Percentiles rank a stretch among this genome's conserved stretches.
These are phyloP conservation scores for Meloidogyne exigua DNA, from an alignment of 1,140 invertebrate genomes.

Conservation along the genomic window DNA sequence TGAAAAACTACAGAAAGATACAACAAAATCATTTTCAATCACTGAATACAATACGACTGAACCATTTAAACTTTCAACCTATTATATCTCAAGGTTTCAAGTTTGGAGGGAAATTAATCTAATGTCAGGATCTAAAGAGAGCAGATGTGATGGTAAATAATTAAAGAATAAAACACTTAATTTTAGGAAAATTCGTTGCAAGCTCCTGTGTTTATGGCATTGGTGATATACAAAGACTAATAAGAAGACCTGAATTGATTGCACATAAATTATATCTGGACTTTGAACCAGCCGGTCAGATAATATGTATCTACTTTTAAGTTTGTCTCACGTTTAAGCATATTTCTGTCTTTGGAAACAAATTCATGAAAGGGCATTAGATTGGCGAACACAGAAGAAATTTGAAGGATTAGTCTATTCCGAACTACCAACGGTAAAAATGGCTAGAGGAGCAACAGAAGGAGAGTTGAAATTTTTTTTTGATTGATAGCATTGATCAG, in stretches of 20 bases:
- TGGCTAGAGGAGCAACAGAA: slow-evolving; percentile 21
- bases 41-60: slow-evolving; percentile 4
- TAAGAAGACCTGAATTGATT: slow-evolving; percentile 49
- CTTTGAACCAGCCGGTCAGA: slow-evolving; percentile 43
- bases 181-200: slow-evolving; percentile 40
- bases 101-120: slow-evolving; percentile 30
- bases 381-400: slow-evolving; percentile 18
- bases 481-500: not conserved
- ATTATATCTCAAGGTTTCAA: slow-evolving; percentile 44
- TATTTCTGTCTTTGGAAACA: slow-evolving; percentile 35
- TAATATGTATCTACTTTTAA: not conserved
- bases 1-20: not conserved
- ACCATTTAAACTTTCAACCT: slow-evolving; percentile 32
- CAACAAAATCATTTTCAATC: not conserved
- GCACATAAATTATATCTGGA: slow-evolving; percentile 58
- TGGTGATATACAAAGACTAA: slow-evolving; percentile 43
- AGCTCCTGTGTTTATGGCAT: slow-evolving; percentile 56
- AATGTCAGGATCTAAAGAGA: not conserved
- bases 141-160: not conserved
- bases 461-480: slow-evolving; percentile 30
- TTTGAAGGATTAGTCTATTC: slow-evolving; percentile 32
- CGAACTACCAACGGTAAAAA: slow-evolving; percentile 36
- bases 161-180: not conserved
- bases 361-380: slow-evolving; percentile 41
- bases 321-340: not conserved